Base-by-base conservation (phyloP, 1,140 invertebrate species). In the Drosophila athabasca region DNA sequence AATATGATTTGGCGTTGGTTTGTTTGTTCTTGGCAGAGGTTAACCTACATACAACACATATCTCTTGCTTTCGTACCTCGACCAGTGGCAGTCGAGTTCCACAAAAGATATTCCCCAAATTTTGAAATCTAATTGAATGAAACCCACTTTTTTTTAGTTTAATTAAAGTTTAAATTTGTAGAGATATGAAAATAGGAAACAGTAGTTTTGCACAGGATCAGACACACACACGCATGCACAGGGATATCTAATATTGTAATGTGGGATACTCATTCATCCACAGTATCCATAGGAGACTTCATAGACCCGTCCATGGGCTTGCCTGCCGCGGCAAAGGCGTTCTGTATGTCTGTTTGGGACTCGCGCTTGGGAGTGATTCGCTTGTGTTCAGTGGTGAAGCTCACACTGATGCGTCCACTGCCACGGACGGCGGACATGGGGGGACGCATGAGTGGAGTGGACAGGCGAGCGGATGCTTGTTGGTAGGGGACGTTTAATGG, bases 321-420 rank as follows among this genome's bases (percentile, higher is more conserved):
- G 5, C 70, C 62, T 7, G 55, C 54, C 4, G 78, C 54, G 8
- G 64, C 75, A 41, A 90, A 90, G 7, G 90, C 79, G 50, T 70
- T 77, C 13, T 82, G 75, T 11, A 90, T 24, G 9, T 66, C 79
- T 29, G 65, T 64, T 54, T 91, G 90, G 8, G 90, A 91, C 45
- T 91, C 90, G 13, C 90, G 69, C 55, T 90, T 91, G 0, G 90
- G 90, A 2, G 90, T 91, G 0, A 39, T 52, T 6, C 68, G 76
- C 50, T 82, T 79, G 29, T 88, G 84, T 39, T 77, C 76, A 15
- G 39, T 70, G 3, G 84, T 83, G 54, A 91, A 91, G 44, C 52
- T 75, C 0, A 91, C 79, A 8, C 44, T 83, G 29, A 91, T 91
- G 6, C 78, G 74, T 13, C 84, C 90, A 43, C 62, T 64, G 31